Evolutionary conservation across 2,888 invertebrate genomes (phyloP), one percentile per base, ranked within the genome.

Genomic region (Aphodius granarius): DNA sequence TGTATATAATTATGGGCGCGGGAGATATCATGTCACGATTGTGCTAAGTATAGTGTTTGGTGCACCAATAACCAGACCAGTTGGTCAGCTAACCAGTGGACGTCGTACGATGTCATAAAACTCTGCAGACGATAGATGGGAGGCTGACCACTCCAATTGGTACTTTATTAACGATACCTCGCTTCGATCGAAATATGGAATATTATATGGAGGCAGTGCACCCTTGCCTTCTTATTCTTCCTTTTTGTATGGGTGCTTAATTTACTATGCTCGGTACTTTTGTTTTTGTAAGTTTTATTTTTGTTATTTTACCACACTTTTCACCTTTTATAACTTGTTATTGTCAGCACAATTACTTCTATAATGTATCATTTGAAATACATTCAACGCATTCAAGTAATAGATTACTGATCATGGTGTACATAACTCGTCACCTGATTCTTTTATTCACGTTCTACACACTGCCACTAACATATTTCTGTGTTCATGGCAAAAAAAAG

Each of bases 11-110:
- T 86, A 86, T 84, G 85, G 85, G 83, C 84, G 85, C 82, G 85
- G 84, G 84, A 86, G 86, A 86, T 86, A 84, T 85, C 86, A 85
- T 86, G 86, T 86, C 86, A 86, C 86, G 86, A 86, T 86, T 86
- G 86, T 84, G 86, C 84, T 86, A 86, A 86, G 86, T 86, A 86
- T 86, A 86, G 86, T 86, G 85, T 86, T 86, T 86, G 85, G 85
- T 85, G 84, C 85, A 85, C 85, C 86, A 86, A 86, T 86, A 86
- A 86, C 84, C 85, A 82, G 83, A 80, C 81, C 78, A 83, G 83
- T 81, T 80, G 84, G 81, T 84, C 85, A 84, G 76, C 79, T 76
- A 76, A 76, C 75, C 75, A 77, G 71, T 72, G 75, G 75, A 76
- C 70, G 71, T 66, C 76, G 77, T 77, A 78, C 74, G 72, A 66